These are phyloP conservation scores for Cossypha heuglini DNA, from an alignment of 2,797 vertebrate species.

Conservation along the genomic window DNA sequence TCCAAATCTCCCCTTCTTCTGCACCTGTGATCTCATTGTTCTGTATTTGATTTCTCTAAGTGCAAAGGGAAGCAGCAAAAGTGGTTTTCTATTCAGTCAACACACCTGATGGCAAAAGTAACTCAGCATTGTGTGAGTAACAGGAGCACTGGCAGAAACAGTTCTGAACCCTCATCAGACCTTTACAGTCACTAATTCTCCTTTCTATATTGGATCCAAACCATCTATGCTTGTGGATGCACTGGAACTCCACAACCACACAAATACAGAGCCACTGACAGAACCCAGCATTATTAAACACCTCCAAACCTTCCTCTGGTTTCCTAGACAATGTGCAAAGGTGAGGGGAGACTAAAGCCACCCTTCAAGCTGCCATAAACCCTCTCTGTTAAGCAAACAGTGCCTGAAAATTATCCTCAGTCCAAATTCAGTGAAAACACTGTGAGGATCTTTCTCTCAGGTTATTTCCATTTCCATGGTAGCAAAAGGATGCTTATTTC, in stretches of 20 bases:
- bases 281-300: not conserved
- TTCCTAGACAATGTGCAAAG: not conserved
- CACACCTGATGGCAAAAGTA: not conserved
- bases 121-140: not conserved
- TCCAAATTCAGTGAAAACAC: not conserved
- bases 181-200: not conserved
- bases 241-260: not conserved
- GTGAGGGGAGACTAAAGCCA: not conserved
- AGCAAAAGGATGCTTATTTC: not conserved
- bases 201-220: not conserved
- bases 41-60: not conserved
- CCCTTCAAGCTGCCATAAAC: not conserved
- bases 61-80: not conserved
- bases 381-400: too few relatives aligned
- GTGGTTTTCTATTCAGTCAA: not conserved
- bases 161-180: not conserved
- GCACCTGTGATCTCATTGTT: not conserved
- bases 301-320: not conserved
- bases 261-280: not conserved
- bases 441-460: not conserved
- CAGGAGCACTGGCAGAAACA: not conserved
- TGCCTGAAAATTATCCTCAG: not conserved
- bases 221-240: rapidly evolving
- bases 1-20: not conserved
- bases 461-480: not conserved